Evolutionary conservation across 1,140 invertebrate genomes (phyloP).

Genomic region (Leptinotarsa defecta): DNA sequence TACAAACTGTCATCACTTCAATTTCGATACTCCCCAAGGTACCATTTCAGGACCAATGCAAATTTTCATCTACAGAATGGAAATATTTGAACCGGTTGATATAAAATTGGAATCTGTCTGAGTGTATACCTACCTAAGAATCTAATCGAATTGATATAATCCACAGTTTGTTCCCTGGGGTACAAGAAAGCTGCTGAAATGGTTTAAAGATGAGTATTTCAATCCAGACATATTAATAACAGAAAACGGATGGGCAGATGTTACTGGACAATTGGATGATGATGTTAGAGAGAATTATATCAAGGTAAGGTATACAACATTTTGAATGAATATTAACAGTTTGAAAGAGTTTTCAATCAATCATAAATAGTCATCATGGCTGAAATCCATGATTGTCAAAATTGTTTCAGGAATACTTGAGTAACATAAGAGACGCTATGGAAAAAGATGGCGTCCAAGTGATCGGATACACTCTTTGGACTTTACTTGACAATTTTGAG

Average conservation of each 20-base stretch:
- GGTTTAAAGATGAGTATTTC: slow-evolving; percentile 64
- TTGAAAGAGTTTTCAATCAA: too few relatives aligned
- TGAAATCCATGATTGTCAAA: not conserved
- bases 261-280: slow-evolving; percentile 49
- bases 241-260: slow-evolving; percentile 69
- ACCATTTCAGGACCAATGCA: too few relatives aligned
- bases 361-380: too few relatives aligned
- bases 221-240: slow-evolving; percentile 66
- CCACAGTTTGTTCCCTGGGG: slow-evolving; percentile 62
- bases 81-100: too few relatives aligned
- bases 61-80: too few relatives aligned
- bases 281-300: slow-evolving; percentile 29
- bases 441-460: slow-evolving; percentile 54
- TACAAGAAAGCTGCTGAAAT: slow-evolving; percentile 66
- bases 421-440: slow-evolving; percentile 53
- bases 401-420: slow-evolving; percentile 49
- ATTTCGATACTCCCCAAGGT: too few relatives aligned
- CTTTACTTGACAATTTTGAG: slow-evolving; percentile 69
- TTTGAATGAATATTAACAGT: too few relatives aligned
- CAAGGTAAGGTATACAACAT: not conserved
- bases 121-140: not conserved
- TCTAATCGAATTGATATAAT: not conserved
- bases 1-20: too few relatives aligned
- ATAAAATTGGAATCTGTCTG: too few relatives aligned
- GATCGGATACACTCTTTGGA: slow-evolving; percentile 65